phyloP scores from a whole-genome alignment of 2,888 invertebrate species.

The Synergus itoensis region DNA sequence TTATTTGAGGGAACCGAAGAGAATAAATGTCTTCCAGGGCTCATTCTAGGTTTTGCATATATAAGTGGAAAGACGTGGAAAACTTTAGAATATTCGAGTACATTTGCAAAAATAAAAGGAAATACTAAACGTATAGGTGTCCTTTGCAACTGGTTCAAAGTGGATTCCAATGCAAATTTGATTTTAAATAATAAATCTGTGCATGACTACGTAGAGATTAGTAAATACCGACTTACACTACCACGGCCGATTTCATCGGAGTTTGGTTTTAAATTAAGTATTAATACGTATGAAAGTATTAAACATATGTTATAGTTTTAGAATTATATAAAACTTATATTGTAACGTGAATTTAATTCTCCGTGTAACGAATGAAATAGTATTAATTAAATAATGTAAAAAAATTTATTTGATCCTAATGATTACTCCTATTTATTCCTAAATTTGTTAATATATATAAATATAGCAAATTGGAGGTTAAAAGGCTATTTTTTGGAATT shows the following conservation, averaged over 20 bases:
- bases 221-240: slow-evolving; percentile 6
- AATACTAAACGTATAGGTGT: slow-evolving; percentile 45
- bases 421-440: too few relatives aligned
- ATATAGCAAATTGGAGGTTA: too few relatives aligned
- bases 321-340: neutral
- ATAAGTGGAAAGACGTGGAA: slow-evolving; percentile 44
- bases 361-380: too few relatives aligned
- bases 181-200: slow-evolving; percentile 13
- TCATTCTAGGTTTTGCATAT: slow-evolving; percentile 46
- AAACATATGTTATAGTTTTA: neutral
- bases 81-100: slow-evolving; percentile 40
- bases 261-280: slow-evolving; percentile 7
- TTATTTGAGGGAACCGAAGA: slow-evolving; percentile 44
- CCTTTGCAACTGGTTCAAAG: slow-evolving; percentile 43
- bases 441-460: too few relatives aligned
- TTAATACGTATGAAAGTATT: neutral
- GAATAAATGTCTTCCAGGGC: slow-evolving; percentile 45
- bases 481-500: too few relatives aligned
- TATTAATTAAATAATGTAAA: too few relatives aligned
- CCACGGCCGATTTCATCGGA: slow-evolving; percentile 15
- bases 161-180: slow-evolving; percentile 9
- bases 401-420: too few relatives aligned
- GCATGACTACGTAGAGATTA: slow-evolving; percentile 11
- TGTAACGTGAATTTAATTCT: too few relatives aligned
- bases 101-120: slow-evolving; percentile 40